Evolutionary conservation across 2,113 vertebrate genomes (phyloP).

Genomic region (Irena cyanogastra): DNA sequence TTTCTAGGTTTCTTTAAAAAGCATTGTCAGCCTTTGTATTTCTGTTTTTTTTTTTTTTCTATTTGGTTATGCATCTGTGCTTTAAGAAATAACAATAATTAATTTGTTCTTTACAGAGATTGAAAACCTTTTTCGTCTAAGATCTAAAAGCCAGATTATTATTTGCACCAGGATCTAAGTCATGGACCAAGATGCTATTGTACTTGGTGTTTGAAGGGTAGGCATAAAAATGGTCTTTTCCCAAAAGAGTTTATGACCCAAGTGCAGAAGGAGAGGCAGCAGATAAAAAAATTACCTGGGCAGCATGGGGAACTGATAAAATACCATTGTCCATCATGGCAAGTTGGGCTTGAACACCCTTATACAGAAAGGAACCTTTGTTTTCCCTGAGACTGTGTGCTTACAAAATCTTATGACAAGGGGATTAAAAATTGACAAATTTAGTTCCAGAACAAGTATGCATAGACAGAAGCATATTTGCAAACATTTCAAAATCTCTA

Average conservation of each 20-base stretch:
- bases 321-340: background rate
- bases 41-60: background rate
- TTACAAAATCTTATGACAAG: background rate
- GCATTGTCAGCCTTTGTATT: background rate
- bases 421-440: background rate
- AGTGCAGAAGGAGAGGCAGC: background rate
- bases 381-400: background rate
- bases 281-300: background rate
- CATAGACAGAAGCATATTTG: background rate
- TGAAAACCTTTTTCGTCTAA: background rate
- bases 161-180: background rate
- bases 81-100: background rate
- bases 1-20: background rate
- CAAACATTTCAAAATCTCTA: background rate
- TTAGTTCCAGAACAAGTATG: background rate
- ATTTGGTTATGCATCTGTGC: background rate
- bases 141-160: background rate
- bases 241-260: background rate
- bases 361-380: background rate
- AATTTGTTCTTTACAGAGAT: background rate
- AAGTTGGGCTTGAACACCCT: background rate
- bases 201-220: background rate
- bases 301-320: background rate
- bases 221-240: background rate
- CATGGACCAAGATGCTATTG: background rate